Evolutionary conservation across 1,140 invertebrate species (phyloP).

Genomic region (Tetranychus cinnabarinus): DNA sequence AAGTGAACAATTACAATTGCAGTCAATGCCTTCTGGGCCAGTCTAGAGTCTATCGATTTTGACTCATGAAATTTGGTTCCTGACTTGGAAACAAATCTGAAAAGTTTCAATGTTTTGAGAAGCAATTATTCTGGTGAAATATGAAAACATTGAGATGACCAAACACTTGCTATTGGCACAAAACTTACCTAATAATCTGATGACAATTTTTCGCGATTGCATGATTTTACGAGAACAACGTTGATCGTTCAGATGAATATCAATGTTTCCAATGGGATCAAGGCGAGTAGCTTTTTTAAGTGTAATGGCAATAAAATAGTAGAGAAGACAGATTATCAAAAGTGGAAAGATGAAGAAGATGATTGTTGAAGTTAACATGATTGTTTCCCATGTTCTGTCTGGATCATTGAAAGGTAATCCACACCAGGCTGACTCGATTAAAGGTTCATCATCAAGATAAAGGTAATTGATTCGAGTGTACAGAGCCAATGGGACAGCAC

Average conservation of each 20-base stretch:
- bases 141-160: too few species aligned
- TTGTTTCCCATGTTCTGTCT: slow-evolving; percentile 15
- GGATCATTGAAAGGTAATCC: slow-evolving; percentile 17
- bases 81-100: too few species aligned
- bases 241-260: slow-evolving; percentile 5
- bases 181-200: slow-evolving; percentile 16
- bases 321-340: slow-evolving; percentile 14
- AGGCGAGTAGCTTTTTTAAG: slow-evolving; percentile 11
- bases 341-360: slow-evolving; percentile 16
- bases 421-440: slow-evolving; percentile 19
- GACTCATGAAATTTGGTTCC: too few species aligned
- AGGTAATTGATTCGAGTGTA: slow-evolving; percentile 18
- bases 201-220: slow-evolving; percentile 14
- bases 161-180: neutral
- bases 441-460: slow-evolving; percentile 2
- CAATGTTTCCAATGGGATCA: neutral
- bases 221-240: slow-evolving; percentile 10
- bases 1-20: too few species aligned
- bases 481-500: slow-evolving; percentile 50
- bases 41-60: too few species aligned
- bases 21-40: too few species aligned
- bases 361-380: slow-evolving; percentile 21
- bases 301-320: slow-evolving; percentile 13
- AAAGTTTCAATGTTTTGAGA: too few species aligned
- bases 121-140: too few species aligned